phyloP scores from a whole-genome alignment of 2,888 invertebrate genomes.

The Drosophila peninsularis region DNA sequence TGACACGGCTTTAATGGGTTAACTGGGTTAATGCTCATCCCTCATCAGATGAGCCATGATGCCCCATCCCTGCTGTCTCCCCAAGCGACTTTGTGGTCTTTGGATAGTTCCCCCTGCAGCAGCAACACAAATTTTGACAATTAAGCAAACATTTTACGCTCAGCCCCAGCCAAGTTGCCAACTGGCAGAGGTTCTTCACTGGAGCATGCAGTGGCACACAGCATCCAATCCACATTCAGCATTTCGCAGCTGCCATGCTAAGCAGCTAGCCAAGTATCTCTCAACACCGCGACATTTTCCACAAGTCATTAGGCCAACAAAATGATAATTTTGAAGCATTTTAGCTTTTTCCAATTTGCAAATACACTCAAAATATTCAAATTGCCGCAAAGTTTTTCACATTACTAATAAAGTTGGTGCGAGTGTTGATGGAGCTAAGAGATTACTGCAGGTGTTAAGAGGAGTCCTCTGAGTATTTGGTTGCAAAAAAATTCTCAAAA shows the following conservation, averaged over 20 bases:
- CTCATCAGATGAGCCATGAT: slow-evolving; percentile 35
- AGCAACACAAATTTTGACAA: slow-evolving; percentile 67
- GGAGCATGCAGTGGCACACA: slow-evolving; percentile 6
- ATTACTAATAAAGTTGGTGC: not conserved
- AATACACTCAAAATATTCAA: slow-evolving; percentile 36
- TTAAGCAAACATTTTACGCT: slow-evolving; percentile 64
- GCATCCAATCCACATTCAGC: slow-evolving; percentile 18
- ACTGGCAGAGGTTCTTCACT: slow-evolving; percentile 24
- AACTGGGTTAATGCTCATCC: slow-evolving; percentile 79
- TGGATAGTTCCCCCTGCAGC: slow-evolving; percentile 48
- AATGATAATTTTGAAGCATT: slow-evolving; percentile 69
- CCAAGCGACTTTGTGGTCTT: slow-evolving; percentile 31
- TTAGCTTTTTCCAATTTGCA: slow-evolving; percentile 58
- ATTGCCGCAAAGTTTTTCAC: not conserved
- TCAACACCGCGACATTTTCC: slow-evolving; percentile 59
- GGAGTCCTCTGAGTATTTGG: too few species aligned
- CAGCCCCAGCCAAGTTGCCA: slow-evolving; percentile 36
- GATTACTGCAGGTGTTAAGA: not conserved
- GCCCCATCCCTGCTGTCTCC: slow-evolving; percentile 2
- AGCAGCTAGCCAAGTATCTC: slow-evolving; percentile 44
- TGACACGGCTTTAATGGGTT: slow-evolving; percentile 79
- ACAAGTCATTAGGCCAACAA: slow-evolving; percentile 70
- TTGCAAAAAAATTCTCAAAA: not conserved
- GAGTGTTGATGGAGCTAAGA: not conserved
- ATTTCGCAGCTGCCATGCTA: slow-evolving; percentile 25